Base-by-base conservation (phyloP, 2,888 invertebrate species). In the Drosophila falleni region DNA sequence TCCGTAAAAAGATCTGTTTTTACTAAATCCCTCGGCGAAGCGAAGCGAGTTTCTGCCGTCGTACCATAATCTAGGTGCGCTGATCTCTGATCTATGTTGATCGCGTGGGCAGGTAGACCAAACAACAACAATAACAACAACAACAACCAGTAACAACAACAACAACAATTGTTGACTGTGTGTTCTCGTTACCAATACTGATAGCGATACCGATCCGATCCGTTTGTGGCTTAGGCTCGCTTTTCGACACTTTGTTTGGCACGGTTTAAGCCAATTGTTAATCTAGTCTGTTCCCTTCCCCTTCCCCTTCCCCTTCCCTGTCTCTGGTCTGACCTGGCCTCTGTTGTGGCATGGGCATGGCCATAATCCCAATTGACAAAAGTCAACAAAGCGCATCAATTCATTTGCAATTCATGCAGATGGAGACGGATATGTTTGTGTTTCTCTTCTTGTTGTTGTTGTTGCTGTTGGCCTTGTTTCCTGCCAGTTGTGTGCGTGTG, bases 381-480 rank as follows among this genome's bases (percentile, higher is more conserved):
- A 90, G 90, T 90, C 89, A 89, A 90, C 89, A 90, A 87, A 89
- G 90, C 89, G 90, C 89, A 89, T 89, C 87, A 84, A 89, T 88
- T 84, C 90, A 84, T 84, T 84, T 84, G 89, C 89, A 86, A 88
- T 89, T 86, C 80, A 81, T 84, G 85, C 86, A 81, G 79, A 85
- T 69, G 68, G 44, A 72, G 68, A 70, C 58, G 65, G 59, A 62
- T 39, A 65, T 60, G 53, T 44, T 61, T 54, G 47, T 56, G 37
- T 54, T 41, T 16, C 31, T 49, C 16, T 49, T 56, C 31, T 31
- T 56, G 53, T 46, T 69, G 49, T 54, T 56, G 51, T 47, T 46
- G 53, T 51, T 39, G 51, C 42, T 50, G 31, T 47, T 59, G 67
- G 54, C 59, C 62, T 74, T 78, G 44, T 80, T 75, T 73, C 53